Evolutionary conservation across 2,113 vertebrate genomes (phyloP).

Genomic region (Penelope pileata): DNA sequence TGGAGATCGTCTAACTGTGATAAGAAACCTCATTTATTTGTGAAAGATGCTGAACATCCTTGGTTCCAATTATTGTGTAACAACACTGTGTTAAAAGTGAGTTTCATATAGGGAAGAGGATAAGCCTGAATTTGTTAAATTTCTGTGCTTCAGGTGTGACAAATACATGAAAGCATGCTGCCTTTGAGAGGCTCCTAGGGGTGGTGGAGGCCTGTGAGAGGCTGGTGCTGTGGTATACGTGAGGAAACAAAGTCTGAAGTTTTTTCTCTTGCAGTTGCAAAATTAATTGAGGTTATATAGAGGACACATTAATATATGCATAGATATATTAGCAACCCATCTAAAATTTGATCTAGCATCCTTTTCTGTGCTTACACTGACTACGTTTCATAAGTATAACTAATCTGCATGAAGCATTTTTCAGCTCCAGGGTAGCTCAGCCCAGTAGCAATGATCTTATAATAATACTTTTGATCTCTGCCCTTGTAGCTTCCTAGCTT

Average conservation of each 20-base stretch:
- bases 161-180: background rate
- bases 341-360: slow-evolving; percentile 42
- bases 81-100: background rate
- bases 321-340: slow-evolving; percentile 13
- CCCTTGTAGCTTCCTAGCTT: background rate
- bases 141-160: background rate
- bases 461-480: slow-evolving; percentile 19
- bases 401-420: slow-evolving; percentile 4
- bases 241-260: background rate
- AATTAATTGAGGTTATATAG: slow-evolving; percentile 59
- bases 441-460: background rate
- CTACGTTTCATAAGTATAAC: background rate
- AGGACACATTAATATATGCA: slow-evolving; percentile 49
- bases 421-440: slow-evolving; percentile 4
- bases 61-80: background rate
- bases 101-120: background rate
- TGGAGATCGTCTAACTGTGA: background rate
- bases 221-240: background rate
- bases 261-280: slow-evolving; percentile 4
- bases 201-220: rapidly evolving
- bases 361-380: background rate
- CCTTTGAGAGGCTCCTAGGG: background rate
- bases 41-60: background rate
- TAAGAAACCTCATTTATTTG: background rate
- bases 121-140: background rate